Evolutionary conservation across 1,140 invertebrate genomes (phyloP), one percentile per base, ranked within the genome.

Genomic region (Drosophila fuyamai): DNA sequence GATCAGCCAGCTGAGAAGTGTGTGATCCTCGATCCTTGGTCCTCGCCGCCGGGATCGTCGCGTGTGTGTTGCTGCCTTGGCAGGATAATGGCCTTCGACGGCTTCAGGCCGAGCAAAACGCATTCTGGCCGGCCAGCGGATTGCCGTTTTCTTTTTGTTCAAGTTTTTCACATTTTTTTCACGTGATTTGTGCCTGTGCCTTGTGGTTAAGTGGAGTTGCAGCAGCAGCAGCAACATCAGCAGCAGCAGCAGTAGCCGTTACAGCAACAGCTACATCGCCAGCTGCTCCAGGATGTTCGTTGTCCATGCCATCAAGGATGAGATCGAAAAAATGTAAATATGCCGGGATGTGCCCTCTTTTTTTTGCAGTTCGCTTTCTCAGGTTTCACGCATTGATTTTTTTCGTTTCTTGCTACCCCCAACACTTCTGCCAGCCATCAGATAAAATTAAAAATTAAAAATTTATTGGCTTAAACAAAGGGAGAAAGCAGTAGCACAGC

Each of bases 321-420:
- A 88, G 53, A 67, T 84, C 48, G 66, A 77, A 43, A 91, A 88
- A 81, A 90, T 91, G 90, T 91, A 91, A 91, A 65, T 79, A 65
- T 32, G 10, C 38, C 13, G 44, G 18, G 13, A 9, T 12, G 8
- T 50, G n/a, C 23, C 23, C 23, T 4, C 4, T 51, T 29, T 44
- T 36, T 46, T 13, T 35, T 18, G 8, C 16, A 47, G 7, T 59
- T 38, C 18, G 36, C 54, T 55, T 41, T 55, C 18, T 32, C 35
- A 2, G 8, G n/a, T 1, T 41, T 57, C 14, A 48, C 13, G 57
- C 57, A 59, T 59, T 59, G 57, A 35, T 61, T 43, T 62, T 29
- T 63, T 14, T 2, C 3, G 1, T 13, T 51, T 40, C 55, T n/a
- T 13, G 32, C 48, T 16, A 27, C 35, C 23, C 38, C n/a, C 13